Percentiles rank a stretch among this genome's conserved stretches.
phyloP scores from a whole-genome alignment of 2,888 invertebrate genomes.

The Augochlorella aurata region DNA sequence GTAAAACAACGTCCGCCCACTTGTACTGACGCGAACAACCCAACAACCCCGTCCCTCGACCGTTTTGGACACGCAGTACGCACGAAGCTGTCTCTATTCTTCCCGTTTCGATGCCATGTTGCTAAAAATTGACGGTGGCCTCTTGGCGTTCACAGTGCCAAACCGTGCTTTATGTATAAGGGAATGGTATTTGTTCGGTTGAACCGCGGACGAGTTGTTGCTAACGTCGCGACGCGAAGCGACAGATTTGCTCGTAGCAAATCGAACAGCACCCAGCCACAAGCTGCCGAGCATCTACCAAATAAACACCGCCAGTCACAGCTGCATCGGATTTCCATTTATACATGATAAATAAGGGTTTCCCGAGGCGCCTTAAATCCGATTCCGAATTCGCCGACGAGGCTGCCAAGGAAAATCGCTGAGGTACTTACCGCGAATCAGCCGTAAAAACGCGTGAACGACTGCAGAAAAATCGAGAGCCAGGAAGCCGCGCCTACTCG shows the following conservation, averaged over 20 bases:
- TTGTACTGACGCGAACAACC: neutral
- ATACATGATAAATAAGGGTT: slow-evolving; percentile 1
- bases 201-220: neutral
- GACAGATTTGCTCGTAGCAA: neutral
- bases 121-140: too few relatives aligned
- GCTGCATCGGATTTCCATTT: slow-evolving; percentile 8
- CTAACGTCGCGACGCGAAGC: neutral
- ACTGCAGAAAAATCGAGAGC: neutral
- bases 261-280: neutral
- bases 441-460: neutral
- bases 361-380: neutral
- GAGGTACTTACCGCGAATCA: neutral
- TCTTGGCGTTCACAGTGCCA: too few relatives aligned
- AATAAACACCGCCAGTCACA: slow-evolving; percentile 1
- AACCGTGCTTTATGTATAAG: neutral
- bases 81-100: too few relatives aligned
- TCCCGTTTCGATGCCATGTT: too few relatives aligned
- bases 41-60: neutral
- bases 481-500: neutral
- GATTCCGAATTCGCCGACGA: neutral
- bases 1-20: slow-evolving; percentile 1
- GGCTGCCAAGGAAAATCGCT: neutral
- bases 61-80: neutral
- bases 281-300: neutral
- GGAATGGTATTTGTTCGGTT: too few relatives aligned